Percentiles rank a stretch among this genome's conserved stretches.
These are phyloP conservation scores for Pterocles burchelli DNA, from an alignment of 2,113 vertebrate species.

Conservation along the genomic window DNA sequence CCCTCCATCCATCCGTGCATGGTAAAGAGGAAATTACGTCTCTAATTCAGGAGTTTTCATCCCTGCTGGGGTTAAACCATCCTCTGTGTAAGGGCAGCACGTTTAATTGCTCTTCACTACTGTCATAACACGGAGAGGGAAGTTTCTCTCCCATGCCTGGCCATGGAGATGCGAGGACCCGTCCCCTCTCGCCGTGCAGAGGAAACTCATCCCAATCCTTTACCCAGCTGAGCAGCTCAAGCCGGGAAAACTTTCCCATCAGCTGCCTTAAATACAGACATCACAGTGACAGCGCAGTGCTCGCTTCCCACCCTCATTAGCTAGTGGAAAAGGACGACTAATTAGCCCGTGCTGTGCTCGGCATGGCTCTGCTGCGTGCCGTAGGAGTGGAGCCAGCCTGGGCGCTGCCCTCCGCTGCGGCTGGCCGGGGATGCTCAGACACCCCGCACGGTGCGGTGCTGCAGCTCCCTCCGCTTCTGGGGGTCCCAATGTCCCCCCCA, in stretches of 20 bases:
- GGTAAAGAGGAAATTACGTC: neutral
- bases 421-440: too few relatives aligned
- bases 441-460: too few relatives aligned
- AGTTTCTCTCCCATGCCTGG: neutral
- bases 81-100: neutral
- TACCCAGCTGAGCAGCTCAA: neutral
- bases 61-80: neutral
- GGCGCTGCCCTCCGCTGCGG: fast-evolving
- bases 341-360: conserved; percentile 1
- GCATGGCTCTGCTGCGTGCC: neutral
- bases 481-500: too few relatives aligned
- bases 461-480: too few relatives aligned
- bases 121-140: neutral
- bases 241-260: neutral
- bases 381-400: conserved; percentile 6
- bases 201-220: neutral
- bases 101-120: neutral
- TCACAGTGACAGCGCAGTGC: neutral
- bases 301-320: conserved; percentile 16
- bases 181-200: fast-evolving
- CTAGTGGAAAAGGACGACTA: neutral
- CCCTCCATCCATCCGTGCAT: neutral
- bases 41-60: neutral
- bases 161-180: fast-evolving
- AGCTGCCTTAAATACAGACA: neutral